Evolutionary conservation across 2,888 invertebrate species (phyloP), one percentile per base, ranked within the genome.

Genomic region (Neria commutata): DNA sequence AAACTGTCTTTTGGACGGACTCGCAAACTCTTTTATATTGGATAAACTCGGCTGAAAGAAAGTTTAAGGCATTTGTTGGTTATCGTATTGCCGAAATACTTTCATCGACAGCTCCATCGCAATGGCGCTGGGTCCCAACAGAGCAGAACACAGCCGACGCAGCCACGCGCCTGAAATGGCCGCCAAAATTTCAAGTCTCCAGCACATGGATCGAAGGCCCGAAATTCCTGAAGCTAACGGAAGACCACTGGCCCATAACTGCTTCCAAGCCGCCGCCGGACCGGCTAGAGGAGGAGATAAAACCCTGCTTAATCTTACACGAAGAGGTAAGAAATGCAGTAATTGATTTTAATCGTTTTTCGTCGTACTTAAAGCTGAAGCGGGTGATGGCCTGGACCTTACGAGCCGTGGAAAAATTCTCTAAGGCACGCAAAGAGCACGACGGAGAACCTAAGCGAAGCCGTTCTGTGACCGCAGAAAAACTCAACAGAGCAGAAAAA

Each of bases 31-130:
- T 53, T 5, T 19, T 63, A 8, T 25, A 45, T n/a, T 64, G 59
- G 61, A 61, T 60, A 6, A 19, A 45, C 10, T 55, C 56, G n/a
- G 17, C 50, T 1, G 17, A 52, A 29, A 34, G 59, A 17, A 60
- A 25, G 21, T 68, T 49, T 29, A 68, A 67, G 58, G 58, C 67
- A 4, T 73, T 67, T 33, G 68, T 69, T 2, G 64, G 65, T 1
- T 62, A 67, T 51, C 54, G 69, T 14, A 58, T 71, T 29, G 42
- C 42, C 3, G 6, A 3, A 3, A 37, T 37, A 37, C 37, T 11
- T n/a, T 14, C 8, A 5, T 19, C 19, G 17, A 6, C 42, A 21
- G 3, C 4, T 5, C 42, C 17, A n/a, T 8, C 37, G 26, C 25
- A 52, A 17, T 62, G 59, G 61, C 50, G 49, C 19, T 59, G 53